These are phyloP conservation scores for Proterorhinus semilunaris DNA, from an alignment of 2,113 vertebrate species.

Conservation along the genomic window DNA sequence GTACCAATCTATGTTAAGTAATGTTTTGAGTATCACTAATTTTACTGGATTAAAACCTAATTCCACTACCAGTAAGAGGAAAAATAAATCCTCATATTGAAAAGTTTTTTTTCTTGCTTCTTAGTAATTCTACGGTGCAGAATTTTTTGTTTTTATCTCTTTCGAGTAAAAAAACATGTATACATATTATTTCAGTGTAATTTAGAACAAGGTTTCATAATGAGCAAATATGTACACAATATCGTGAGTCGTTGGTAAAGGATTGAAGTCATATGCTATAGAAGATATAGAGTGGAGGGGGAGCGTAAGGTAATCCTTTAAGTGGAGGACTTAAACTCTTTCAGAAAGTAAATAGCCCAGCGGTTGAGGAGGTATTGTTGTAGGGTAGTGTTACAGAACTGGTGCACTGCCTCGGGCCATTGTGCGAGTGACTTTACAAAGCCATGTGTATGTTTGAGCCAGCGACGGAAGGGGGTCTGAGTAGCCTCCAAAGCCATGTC, in stretches of 20 bases:
- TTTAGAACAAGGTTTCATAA: too few relatives aligned
- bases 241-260: slow-evolving; percentile 16
- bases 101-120: too few relatives aligned
- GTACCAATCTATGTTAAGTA: too few relatives aligned
- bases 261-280: slow-evolving; percentile 40
- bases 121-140: too few relatives aligned
- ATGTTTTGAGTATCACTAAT: too few relatives aligned
- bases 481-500: slow-evolving; percentile 52
- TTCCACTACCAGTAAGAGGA: too few relatives aligned
- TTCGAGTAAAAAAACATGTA: too few relatives aligned
- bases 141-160: too few relatives aligned
- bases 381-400: slow-evolving; percentile 77
- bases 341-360: slow-evolving; percentile 78
- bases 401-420: slow-evolving; percentile 63
- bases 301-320: slow-evolving; percentile 78
- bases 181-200: too few relatives aligned
- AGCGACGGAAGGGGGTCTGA: slow-evolving; percentile 18
- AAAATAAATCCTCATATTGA: too few relatives aligned
- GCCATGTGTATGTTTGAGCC: slow-evolving; percentile 44
- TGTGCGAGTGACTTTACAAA: slow-evolving; percentile 65
- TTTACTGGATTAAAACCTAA: too few relatives aligned
- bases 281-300: slow-evolving; percentile 66
- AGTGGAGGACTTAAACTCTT: slow-evolving; percentile 76
- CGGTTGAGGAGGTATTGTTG: slow-evolving; percentile 77
- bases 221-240: slow-evolving; percentile 9